Conservation (phyloP, 2,797 vertebrate genomes). For the Echiichthys vipera region DNA sequence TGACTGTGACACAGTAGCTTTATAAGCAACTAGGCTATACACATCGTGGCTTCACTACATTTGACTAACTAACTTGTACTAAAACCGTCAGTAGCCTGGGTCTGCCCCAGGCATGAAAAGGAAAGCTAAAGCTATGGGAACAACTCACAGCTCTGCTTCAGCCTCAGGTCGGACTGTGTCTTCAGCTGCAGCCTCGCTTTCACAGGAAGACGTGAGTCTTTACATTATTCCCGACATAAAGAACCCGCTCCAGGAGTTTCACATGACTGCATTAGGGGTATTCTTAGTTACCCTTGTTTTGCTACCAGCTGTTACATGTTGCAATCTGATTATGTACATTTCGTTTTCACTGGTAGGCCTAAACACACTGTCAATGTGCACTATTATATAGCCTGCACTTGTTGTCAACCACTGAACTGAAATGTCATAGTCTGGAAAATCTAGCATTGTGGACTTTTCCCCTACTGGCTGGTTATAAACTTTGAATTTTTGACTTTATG, state of each 20-base stretch:
- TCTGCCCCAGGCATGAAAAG: conserved; percentile 48
- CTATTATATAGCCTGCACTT: neutral
- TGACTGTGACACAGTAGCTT: rapidly evolving
- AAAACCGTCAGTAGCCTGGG: neutral
- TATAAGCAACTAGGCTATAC: too few relatives aligned
- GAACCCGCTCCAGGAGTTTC: rapidly evolving
- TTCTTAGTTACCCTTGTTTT: neutral
- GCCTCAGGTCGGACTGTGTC: rapidly evolving
- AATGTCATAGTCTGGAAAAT: neutral
- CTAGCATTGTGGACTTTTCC: neutral
- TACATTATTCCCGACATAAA: too few relatives aligned
- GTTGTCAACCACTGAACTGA: neutral
- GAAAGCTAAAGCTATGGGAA: conserved; percentile 52
- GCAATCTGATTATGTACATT: too few relatives aligned
- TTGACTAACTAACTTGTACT: too few relatives aligned
- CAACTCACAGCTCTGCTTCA: conserved; percentile 16
- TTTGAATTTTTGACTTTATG: neutral
- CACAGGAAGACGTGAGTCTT: conserved; percentile 39
- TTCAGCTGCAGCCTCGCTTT: neutral
- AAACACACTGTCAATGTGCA: too few relatives aligned
- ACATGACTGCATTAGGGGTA: neutral
- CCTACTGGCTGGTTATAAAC: neutral
- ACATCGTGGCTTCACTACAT: too few relatives aligned
- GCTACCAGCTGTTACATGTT: neutral
- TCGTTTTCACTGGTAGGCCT: too few relatives aligned